Evolutionary conservation across 2,888 invertebrate species (phyloP).

Genomic region (Diplazon laetatorius): DNA sequence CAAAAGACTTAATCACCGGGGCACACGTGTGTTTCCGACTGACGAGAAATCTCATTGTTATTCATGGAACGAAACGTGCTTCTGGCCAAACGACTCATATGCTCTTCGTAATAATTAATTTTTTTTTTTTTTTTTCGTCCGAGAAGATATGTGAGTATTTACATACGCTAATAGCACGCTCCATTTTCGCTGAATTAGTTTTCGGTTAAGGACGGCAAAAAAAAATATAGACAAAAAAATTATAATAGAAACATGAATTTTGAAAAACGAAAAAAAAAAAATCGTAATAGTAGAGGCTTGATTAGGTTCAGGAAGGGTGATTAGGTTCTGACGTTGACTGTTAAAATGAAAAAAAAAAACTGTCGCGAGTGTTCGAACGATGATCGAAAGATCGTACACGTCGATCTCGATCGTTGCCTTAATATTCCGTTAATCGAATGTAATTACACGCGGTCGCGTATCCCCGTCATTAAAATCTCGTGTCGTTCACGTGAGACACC

Average conservation of each 20-base stretch:
- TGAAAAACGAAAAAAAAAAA: neutral
- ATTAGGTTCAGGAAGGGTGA: conserved; percentile 10
- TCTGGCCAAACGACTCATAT: conserved; percentile 66
- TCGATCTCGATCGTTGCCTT: conserved; percentile 23
- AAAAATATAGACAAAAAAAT: neutral
- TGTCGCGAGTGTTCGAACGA: conserved; percentile 4
- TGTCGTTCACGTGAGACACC: too few relatives aligned
- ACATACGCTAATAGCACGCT: conserved; percentile 74
- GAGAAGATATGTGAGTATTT: conserved; percentile 72
- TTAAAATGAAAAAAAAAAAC: conserved; percentile 7
- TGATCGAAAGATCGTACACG: conserved; percentile 27
- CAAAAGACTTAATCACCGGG: conserved; percentile 64
- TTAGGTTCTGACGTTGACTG: conserved; percentile 52
- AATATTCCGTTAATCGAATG: conserved; percentile 40
- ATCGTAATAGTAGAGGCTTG: neutral
- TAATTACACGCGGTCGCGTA: conserved; percentile 18
- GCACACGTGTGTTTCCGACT: conserved; percentile 51
- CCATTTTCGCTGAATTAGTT: conserved; percentile 52
- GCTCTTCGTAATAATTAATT: conserved; percentile 74
- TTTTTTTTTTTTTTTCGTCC: too few relatives aligned
- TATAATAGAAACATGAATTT: neutral
- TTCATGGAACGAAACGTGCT: conserved; percentile 72
- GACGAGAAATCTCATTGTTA: conserved; percentile 72
- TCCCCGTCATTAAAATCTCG: neutral
- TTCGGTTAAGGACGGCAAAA: neutral